These are phyloP conservation scores for Pogoniulus pusillus DNA, from an alignment of 2,797 vertebrate species.

Conservation along the genomic window DNA sequence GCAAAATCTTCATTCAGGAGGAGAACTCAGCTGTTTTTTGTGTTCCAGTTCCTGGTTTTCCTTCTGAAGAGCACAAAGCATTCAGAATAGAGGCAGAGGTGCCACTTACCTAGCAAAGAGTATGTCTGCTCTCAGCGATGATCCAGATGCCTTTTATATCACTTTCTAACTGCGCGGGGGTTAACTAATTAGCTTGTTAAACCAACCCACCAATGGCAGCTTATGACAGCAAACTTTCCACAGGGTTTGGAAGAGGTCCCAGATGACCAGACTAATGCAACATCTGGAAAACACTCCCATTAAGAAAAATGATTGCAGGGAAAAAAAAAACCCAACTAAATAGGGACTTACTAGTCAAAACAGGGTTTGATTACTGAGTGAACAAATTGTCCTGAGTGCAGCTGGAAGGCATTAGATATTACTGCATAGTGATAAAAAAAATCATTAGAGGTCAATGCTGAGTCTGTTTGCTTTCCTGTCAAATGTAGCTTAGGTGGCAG, in stretches of 20 bases:
- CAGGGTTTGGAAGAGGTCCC: constrained; percentile 74
- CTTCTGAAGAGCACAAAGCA: constrained; percentile 10
- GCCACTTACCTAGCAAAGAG: constrained; percentile 73
- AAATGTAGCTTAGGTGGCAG: constrained; percentile 26
- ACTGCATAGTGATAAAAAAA: constrained; percentile 11
- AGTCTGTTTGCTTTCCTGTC: constrained; percentile 15
- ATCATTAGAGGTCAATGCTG: background rate
- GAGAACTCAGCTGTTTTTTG: background rate
- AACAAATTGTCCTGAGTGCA: constrained; percentile 75
- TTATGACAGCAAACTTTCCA: constrained; percentile 81
- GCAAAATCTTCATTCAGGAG: background rate
- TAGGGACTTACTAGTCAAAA: constrained; percentile 74
- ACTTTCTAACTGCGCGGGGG: constrained; percentile 55
- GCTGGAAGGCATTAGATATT: constrained; percentile 42
- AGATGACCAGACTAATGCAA: constrained; percentile 76
- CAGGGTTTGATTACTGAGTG: constrained; percentile 74
- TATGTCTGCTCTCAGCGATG: constrained; percentile 34
- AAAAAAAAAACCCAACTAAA: constrained; percentile 77
- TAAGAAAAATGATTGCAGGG: constrained; percentile 78
- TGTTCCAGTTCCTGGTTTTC: background rate
- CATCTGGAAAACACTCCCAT: constrained; percentile 82
- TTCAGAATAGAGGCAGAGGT: background rate
- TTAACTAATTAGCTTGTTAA: constrained; percentile 76
- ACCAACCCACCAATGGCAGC: constrained; percentile 72
- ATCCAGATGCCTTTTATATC: constrained; percentile 76